These are phyloP conservation scores for Cotesia congregata DNA, from an alignment of 2,888 invertebrate species.

Conservation along the genomic window DNA sequence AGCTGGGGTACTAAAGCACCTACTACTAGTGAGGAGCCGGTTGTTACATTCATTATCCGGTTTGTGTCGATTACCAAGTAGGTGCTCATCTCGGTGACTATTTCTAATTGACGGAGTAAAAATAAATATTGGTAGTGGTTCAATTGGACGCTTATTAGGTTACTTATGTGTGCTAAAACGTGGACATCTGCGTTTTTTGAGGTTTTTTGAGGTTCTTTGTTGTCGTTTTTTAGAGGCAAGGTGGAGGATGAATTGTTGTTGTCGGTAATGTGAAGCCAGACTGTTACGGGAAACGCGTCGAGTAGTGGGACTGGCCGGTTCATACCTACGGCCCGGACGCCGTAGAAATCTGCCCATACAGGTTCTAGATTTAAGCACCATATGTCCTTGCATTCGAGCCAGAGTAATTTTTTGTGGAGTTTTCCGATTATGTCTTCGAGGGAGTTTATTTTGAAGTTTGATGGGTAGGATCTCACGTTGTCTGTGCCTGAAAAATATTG, in stretches of 20 bases:
- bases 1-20: conserved; percentile 88
- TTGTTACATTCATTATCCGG: conserved; percentile 76
- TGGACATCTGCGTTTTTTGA: conserved; percentile 79
- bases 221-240: conserved; percentile 32
- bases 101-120: conserved; percentile 86
- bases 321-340: conserved; percentile 82
- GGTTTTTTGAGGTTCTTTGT: conserved; percentile 27
- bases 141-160: conserved; percentile 89
- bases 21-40: conserved; percentile 75
- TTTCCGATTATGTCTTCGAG: conserved; percentile 74
- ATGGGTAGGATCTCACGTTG: conserved; percentile 58
- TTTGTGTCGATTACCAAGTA: conserved; percentile 85
- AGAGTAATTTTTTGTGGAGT: conserved; percentile 73
- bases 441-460: conserved; percentile 43
- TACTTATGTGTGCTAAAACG: conserved; percentile 85
- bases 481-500: conserved; percentile 62
- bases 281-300: conserved; percentile 88
- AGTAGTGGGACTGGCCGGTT: conserved; percentile 84
- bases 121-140: conserved; percentile 96
- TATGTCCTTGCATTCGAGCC: conserved; percentile 89
- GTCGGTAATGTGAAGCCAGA: conserved; percentile 80
- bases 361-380: conserved; percentile 93
- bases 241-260: conserved; percentile 52
- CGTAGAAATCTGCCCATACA: conserved; percentile 93
- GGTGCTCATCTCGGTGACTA: conserved; percentile 83